Percentiles rank a stretch among this genome's conserved stretches.
phyloP scores from a whole-genome alignment of 2,113 vertebrate species.

The Herpetotheres cachinnans region DNA sequence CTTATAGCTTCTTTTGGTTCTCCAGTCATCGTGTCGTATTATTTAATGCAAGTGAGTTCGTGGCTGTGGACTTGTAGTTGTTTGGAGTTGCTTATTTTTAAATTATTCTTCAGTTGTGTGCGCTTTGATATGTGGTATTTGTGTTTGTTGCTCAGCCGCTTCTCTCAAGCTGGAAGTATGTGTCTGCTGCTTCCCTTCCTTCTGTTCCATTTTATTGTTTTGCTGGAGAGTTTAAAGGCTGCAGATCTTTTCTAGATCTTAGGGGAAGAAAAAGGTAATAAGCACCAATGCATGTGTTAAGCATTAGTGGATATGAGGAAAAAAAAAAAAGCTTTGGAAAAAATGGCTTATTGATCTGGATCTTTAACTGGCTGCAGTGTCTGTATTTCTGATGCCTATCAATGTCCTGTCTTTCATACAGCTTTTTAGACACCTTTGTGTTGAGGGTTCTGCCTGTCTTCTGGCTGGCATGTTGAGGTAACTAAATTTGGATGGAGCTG shows the following conservation, averaged over 20 bases:
- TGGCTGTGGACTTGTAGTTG: background rate
- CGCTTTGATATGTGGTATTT: background rate
- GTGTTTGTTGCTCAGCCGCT: background rate
- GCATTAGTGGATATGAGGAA: too few species aligned
- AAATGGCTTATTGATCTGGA: too few species aligned
- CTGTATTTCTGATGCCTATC: background rate
- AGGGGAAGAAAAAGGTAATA: background rate
- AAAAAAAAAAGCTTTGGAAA: background rate
- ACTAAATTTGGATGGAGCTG: background rate
- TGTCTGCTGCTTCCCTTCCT: background rate
- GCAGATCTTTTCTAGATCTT: background rate
- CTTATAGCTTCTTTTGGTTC: background rate
- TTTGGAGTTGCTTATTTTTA: background rate
- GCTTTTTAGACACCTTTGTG: accelerated
- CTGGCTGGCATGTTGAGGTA: background rate
- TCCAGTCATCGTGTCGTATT: background rate
- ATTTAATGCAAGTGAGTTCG: background rate
- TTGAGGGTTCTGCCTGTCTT: background rate
- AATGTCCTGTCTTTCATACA: background rate
- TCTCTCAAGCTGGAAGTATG: background rate
- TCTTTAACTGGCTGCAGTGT: background rate
- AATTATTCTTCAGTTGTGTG: background rate
- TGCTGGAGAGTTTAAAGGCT: background rate
- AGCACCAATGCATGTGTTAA: background rate
- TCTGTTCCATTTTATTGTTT: background rate